Base-by-base conservation (phyloP, 2,797 vertebrate species). In the Crenuchus spilurus region DNA sequence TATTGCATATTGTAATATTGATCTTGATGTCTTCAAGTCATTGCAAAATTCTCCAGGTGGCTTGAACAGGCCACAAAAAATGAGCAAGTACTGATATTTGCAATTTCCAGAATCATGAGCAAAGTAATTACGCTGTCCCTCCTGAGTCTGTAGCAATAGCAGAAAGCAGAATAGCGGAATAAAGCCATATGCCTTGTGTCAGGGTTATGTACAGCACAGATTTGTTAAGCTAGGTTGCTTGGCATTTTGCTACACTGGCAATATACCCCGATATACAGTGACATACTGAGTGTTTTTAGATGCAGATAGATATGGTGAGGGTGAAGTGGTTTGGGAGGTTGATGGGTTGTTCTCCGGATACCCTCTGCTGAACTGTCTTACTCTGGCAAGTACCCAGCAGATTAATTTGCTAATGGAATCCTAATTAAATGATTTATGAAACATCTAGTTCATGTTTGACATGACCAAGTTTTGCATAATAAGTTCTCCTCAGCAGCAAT, bases 371-470 rank as follows among this genome's bases (percentile, higher is more conserved):
- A 66, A 65, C 54, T 52, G 55, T 78, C 48, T 72, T 72, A 64
- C 73, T 69, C 16, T 18, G 24, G 49, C 48, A 48, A 42, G 63
- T 76, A 75, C 75, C 60, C 52, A 51, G 48, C 67, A 70, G 71
- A 75, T 67, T 72, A 72, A 72, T 75, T 66, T 58, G 46, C 69
- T 78, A 75, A 75, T 81, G 68, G 68, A 72, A 64, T 78, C 51
- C 26, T 81, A 81, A 81, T 78, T 58, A 75, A 78, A 81, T 75
- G 75, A 78, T 81, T 81, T 69, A 81, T 81, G 72, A 69, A 75
- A 78, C 58, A 48, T 58, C 57, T 68, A 58, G 66, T 49, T 72
- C 46, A 24, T 28, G 22, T 72, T 48, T 60, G 72, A 67, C 60
- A 74, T 49, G 55, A 60, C 48, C 65, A 14, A 64, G 74, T 66